Evolutionary conservation across 2,888 invertebrate species (phyloP).

Genomic region (Biston stratarius): DNA sequence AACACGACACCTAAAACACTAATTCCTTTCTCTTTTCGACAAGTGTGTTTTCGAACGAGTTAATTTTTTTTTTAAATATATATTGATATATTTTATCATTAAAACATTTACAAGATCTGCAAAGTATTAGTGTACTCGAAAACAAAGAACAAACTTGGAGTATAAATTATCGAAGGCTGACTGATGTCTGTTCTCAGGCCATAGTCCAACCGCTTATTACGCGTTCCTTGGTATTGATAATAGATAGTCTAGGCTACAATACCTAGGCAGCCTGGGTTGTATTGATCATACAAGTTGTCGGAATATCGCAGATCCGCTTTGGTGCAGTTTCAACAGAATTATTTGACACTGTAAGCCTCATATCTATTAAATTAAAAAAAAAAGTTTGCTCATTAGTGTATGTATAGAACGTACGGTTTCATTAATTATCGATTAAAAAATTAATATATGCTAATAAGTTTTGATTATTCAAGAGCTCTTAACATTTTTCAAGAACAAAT

Average conservation of each 20-base stretch:
- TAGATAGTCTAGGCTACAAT: neutral
- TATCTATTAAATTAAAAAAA: neutral
- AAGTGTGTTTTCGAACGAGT: no score
- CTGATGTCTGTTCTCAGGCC: conserved; percentile 43
- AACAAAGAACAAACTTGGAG: conserved; percentile 18
- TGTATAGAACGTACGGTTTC: neutral
- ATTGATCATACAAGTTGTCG: conserved; percentile 43
- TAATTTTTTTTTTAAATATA: no score
- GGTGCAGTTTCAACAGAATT: conserved; percentile 38
- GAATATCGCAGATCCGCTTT: conserved; percentile 55
- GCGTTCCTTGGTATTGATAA: conserved; percentile 28
- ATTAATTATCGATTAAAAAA: conserved; percentile 11
- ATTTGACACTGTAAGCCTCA: conserved; percentile 5
- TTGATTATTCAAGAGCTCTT: conserved; percentile 11
- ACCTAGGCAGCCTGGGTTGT: conserved; percentile 3
- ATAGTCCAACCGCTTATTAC: conserved; percentile 38
- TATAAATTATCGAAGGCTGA: conserved; percentile 28
- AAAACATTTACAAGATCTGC: neutral
- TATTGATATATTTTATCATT: neutral
- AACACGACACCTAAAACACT: no score
- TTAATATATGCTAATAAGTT: conserved; percentile 14
- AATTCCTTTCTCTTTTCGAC: no score
- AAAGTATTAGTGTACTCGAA: neutral
- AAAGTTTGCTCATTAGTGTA: neutral
- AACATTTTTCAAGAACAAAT: conserved; percentile 12